Base-by-base conservation (phyloP, 2,113 vertebrate genomes). In the Megaceryle torquata region DNA sequence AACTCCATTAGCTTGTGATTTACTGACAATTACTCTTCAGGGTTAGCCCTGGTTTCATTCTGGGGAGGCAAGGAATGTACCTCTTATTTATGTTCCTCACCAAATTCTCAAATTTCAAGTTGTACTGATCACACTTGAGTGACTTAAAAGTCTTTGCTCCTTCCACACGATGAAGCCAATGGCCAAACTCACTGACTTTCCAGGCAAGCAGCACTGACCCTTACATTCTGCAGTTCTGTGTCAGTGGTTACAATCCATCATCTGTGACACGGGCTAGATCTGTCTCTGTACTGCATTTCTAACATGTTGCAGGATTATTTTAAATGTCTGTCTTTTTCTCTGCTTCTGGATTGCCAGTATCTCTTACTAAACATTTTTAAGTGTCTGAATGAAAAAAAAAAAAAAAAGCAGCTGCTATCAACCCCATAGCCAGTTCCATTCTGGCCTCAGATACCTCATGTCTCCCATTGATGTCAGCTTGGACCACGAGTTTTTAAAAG, bases 401-500 rank as follows among this genome's bases (percentile, higher is more conserved):
- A 11, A 7, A 10, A 44, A 89, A 81, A 37, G 48, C 6, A 60
- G 37, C 41, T 89, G 57, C 43, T 35, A 1, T 46, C 81, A 84
- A 2, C 33, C 39, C 61, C 41, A 44, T 0, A 19, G 29, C 28
- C 50, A 51, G 43, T 28, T 82, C 63, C 53, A 2, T 37, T 72
- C 70, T 82, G 26, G 22, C 37, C 53, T 88, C 63, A 39, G 24
- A 53, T 3, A 80, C 4, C 33, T 53, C 24, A 1, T 8, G 71
- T 13, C 60, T 88, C 39, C 26, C 51, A 81, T 5, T 0, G 3
- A 83, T 54, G 64, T 82, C 65, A 76, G 44, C 15, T 50, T 60
- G 24, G 35, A 6, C 35, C 22, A 39, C 0, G 0, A 7, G 15
- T 28, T 76, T 75, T 41, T 8, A 18, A 53, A 64, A 84, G 20